Base-by-base conservation (phyloP, 2,113 vertebrate species). In the Perca flavescens region DNA sequence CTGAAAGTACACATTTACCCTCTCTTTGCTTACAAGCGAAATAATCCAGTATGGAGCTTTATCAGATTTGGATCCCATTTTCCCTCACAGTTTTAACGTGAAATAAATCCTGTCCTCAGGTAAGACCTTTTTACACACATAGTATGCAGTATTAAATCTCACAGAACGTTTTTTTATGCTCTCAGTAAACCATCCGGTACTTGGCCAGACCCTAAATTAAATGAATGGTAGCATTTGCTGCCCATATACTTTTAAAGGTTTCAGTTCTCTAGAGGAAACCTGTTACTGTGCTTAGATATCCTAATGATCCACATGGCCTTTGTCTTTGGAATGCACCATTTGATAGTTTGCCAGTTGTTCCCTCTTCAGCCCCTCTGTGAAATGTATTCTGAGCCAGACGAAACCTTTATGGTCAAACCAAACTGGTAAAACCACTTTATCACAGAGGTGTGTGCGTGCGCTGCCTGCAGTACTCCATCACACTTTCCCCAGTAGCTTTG, bases 351-450 rank as follows among this genome's bases (percentile, higher is more conserved):
- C 47, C 64, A 52, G 67, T 64, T 46, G 14, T 49, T 81, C 58
- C 46, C 34, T 36, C 49, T 10, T 64, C 43, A 47, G 17, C 19
- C 16, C 1, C 2, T 25, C 43, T 43, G 28, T 74, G 78, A 62
- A 74, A 71, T n/a, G 57, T 21, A 65, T 50, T 36, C 25, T 65
- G 69, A 78, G 57, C 46, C 40, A 54, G 14, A 19, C 28, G 0
- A 85, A 85, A 73, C 56, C 79, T 68, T 53, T 31, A 25, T n/a
- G n/a, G 72, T 79, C 22, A 31, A 62, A 83, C 31, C 25, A 43
- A 72, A 82, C 82, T 40, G 60, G 84, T 74, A 54, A 68, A 89
- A 89, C 89, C 57, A 71, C 87, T 89, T 80, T 21, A 78, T 78
- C 40, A 43, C 52, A 74, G 40, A 58, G 14, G 2, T n/a, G 54